Percentiles rank a stretch among this genome's conserved stretches.
These are phyloP conservation scores for Pygmarrhopalites habei DNA, from an alignment of 1,140 invertebrate genomes.

Conservation along the genomic window DNA sequence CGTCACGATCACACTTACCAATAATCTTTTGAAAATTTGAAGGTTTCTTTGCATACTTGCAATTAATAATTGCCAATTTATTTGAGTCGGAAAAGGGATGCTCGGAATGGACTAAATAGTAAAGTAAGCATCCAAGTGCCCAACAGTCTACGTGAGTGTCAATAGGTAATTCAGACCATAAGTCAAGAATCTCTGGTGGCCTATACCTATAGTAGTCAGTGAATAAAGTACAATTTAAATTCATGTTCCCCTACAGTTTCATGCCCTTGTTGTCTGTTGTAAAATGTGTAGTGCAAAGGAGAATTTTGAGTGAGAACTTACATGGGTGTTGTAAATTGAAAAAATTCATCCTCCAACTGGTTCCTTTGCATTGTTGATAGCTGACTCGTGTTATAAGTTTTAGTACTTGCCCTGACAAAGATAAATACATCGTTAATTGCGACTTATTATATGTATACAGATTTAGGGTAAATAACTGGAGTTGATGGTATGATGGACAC, in stretches of 20 bases:
- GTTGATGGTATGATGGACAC: no score
- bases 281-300: no score
- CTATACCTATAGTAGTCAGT: constrained; percentile 43
- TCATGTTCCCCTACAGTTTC: no score
- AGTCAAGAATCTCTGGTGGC: constrained; percentile 94
- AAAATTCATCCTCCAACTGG: constrained; percentile 83
- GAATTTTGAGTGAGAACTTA: no score
- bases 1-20: no score
- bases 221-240: no score
- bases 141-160: constrained; percentile 84
- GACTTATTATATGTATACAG: no score
- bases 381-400: constrained; percentile 70
- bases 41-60: constrained; percentile 64
- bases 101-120: constrained; percentile 79
- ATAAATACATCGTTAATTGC: no score
- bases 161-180: constrained; percentile 93
- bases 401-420: constrained; percentile 75
- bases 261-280: no score
- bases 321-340: constrained; percentile 74
- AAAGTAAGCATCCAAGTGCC: constrained; percentile 94
- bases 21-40: constrained; percentile 9
- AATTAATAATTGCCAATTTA: constrained; percentile 89
- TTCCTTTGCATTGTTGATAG: constrained; percentile 90
- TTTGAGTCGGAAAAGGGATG: constrained; percentile 97
- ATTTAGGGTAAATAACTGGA: no score